phyloP scores from a whole-genome alignment of 2,113 vertebrate genomes.

The Athene noctua region DNA sequence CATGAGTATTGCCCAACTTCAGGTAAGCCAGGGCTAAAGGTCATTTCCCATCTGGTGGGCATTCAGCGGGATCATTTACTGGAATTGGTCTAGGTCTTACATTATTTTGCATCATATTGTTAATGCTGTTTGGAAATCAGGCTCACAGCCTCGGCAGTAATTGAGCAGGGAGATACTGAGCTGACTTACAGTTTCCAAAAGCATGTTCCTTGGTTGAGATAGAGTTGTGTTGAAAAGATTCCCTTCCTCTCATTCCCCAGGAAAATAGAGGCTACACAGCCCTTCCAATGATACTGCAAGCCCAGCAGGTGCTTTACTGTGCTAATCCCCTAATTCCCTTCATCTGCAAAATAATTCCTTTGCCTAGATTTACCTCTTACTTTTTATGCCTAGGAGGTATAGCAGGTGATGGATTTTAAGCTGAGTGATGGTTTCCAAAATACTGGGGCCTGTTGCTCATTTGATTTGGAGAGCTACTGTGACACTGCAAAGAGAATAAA shows the following conservation, averaged over 20 bases:
- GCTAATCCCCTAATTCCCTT: slow-evolving; percentile 30
- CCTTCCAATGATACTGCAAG: neutral
- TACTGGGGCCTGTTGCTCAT: neutral
- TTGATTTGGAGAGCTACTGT: neutral
- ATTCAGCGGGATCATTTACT: neutral
- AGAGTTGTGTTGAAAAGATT: neutral
- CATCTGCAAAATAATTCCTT: neutral
- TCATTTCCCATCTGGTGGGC: neutral
- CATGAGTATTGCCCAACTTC: neutral
- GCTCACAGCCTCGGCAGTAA: neutral
- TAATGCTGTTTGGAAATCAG: neutral
- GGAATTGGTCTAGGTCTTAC: neutral
- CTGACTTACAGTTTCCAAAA: neutral
- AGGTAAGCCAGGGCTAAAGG: neutral
- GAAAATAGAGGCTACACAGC: neutral
- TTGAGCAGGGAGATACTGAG: neutral
- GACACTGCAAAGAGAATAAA: neutral
- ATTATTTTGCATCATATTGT: neutral
- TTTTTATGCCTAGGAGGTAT: neutral
- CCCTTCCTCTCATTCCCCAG: neutral
- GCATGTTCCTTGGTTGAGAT: fast-evolving
- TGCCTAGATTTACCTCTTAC: neutral
- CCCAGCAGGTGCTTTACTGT: neutral
- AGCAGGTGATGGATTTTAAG: neutral
- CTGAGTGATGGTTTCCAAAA: neutral